These are phyloP conservation scores for Cantharis lateralis DNA, from an alignment of 2,888 invertebrate species.

Conservation along the genomic window DNA sequence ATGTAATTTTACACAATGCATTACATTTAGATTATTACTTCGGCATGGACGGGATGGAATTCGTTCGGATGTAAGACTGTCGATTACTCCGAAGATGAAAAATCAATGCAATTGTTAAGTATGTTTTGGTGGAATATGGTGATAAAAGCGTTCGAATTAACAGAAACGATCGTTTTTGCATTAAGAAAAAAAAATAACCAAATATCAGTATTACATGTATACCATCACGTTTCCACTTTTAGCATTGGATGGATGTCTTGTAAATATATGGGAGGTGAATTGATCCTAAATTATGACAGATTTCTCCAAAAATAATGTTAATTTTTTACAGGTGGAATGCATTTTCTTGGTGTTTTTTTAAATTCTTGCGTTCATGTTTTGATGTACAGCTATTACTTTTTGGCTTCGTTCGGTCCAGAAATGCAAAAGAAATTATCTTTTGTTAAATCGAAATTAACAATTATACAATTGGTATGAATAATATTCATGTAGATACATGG, in stretches of 20 bases:
- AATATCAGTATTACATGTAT: slow-evolving; percentile 70
- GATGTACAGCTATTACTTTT: slow-evolving; percentile 78
- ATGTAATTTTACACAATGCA: slow-evolving; percentile 14
- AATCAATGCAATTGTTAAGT: slow-evolving; percentile 61
- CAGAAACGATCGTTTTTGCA: slow-evolving; percentile 71
- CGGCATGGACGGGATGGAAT: slow-evolving; percentile 67
- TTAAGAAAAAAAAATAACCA: slow-evolving; percentile 70
- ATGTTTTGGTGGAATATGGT: slow-evolving; percentile 64
- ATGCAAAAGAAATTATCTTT: slow-evolving; percentile 61
- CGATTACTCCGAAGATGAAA: slow-evolving; percentile 68
- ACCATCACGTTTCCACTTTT: slow-evolving; percentile 68
- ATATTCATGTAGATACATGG: too few species aligned
- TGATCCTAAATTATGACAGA: neutral
- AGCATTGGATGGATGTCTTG: slow-evolving; percentile 60
- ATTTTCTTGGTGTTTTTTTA: slow-evolving; percentile 64
- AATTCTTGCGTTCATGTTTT: slow-evolving; percentile 72
- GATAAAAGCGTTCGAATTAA: slow-evolving; percentile 68
- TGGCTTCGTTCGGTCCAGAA: slow-evolving; percentile 65
- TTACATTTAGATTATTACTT: slow-evolving; percentile 61
- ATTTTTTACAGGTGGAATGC: slow-evolving; percentile 64
- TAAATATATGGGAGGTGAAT: slow-evolving; percentile 17
- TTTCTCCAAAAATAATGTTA: neutral
- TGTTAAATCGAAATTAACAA: slow-evolving; percentile 63
- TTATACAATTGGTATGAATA: slow-evolving; percentile 75
- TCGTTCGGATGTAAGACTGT: slow-evolving; percentile 71